Conservation (phyloP, 2,113 vertebrate species). For the Taxidea taxus region DNA sequence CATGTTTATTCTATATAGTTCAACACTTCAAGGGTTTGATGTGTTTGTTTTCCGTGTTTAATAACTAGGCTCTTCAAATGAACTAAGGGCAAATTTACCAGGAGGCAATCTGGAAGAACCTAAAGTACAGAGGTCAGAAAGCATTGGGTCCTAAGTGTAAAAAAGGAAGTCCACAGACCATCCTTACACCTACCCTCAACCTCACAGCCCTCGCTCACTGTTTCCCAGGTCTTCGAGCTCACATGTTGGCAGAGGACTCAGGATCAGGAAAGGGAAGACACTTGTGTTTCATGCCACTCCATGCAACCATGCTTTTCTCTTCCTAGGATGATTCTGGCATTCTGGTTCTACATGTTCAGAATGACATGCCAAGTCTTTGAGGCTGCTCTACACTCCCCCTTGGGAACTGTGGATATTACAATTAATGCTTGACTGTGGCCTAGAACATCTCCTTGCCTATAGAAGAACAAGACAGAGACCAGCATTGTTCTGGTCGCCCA, state of each 20-base stretch:
- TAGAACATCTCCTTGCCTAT: not conserved
- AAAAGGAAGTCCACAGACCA: too few species aligned
- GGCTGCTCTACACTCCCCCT: not conserved
- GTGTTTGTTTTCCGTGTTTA: not conserved
- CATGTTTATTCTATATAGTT: accelerated
- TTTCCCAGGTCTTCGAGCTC: too few species aligned
- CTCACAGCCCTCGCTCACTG: accelerated
- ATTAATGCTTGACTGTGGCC: not conserved
- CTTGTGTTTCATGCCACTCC: accelerated
- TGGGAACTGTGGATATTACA: accelerated
- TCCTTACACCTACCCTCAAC: accelerated
- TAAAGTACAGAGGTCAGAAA: not conserved
- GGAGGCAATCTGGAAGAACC: accelerated
- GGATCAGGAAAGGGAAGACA: accelerated
- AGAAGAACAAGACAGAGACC: too few species aligned
- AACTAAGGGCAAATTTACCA: not conserved
- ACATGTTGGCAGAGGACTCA: accelerated
- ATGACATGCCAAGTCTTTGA: not conserved
- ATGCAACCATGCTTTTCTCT: accelerated
- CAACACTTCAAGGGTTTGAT: too few species aligned
- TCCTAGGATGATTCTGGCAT: not conserved
- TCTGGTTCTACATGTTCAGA: not conserved
- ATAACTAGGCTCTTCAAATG: not conserved
- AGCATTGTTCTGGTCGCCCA: accelerated
- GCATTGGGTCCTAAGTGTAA: accelerated